Conservation (phyloP, 2,888 invertebrate species). For the Notodonta ziczac region DNA sequence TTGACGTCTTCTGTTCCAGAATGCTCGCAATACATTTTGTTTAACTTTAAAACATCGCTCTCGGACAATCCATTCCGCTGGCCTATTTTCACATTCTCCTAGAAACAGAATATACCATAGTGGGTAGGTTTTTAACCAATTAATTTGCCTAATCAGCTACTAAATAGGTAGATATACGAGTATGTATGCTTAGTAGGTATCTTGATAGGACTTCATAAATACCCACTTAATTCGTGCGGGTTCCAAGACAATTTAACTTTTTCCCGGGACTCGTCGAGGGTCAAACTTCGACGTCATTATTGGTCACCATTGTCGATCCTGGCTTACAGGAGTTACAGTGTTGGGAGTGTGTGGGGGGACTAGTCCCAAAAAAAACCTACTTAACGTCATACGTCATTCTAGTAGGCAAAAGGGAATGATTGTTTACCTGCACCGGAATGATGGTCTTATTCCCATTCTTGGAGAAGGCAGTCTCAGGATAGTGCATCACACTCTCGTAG, state of each 20-base stretch:
- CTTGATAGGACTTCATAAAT: not conserved
- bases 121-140: too few relatives aligned
- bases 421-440: slow-evolving; percentile 74
- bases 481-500: slow-evolving; percentile 90
- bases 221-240: too few relatives aligned
- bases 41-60: slow-evolving; percentile 67
- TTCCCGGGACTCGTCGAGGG: too few relatives aligned
- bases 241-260: too few relatives aligned
- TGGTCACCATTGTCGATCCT: too few relatives aligned
- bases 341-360: too few relatives aligned
- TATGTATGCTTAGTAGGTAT: not conserved
- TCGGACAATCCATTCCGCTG: slow-evolving; percentile 71
- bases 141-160: too few relatives aligned
- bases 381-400: not conserved
- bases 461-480: slow-evolving; percentile 87
- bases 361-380: too few relatives aligned
- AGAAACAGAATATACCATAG: slow-evolving; percentile 25
- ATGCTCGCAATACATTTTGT: slow-evolving; percentile 73
- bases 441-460: slow-evolving; percentile 88
- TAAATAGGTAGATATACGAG: too few relatives aligned
- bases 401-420: not conserved
- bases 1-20: slow-evolving; percentile 31
- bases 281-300: too few relatives aligned
- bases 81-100: slow-evolving; percentile 68
- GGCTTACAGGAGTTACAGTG: too few relatives aligned